Percentiles rank a stretch among this genome's conserved stretches.
Conservation (phyloP, 2,888 invertebrate species). For the Agrochola macilenta region DNA sequence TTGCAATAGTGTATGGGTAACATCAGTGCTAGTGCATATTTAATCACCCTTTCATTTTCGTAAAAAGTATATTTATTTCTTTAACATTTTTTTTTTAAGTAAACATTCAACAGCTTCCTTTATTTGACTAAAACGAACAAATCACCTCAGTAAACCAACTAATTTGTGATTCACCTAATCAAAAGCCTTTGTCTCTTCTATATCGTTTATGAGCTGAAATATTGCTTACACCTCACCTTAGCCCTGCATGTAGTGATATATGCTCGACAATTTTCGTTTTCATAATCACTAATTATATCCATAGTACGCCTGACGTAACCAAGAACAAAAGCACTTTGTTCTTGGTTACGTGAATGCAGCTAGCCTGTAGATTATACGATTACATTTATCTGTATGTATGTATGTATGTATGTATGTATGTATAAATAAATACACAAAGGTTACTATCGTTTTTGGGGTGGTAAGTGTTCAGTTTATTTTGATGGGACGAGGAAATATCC, state of each 20-base stretch:
- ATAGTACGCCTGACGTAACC: no score
- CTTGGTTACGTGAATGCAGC: neutral
- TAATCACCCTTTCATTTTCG: neutral
- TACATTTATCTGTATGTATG: neutral
- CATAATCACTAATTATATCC: neutral
- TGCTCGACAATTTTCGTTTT: no score
- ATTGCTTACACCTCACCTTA: neutral
- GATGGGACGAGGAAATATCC: neutral
- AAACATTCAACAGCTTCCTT: neutral
- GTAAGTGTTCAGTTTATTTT: neutral
- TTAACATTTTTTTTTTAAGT: neutral
- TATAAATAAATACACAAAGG: neutral
- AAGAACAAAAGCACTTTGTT: no score
- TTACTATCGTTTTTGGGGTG: neutral
- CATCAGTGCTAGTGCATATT: neutral
- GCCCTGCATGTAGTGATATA: no score
- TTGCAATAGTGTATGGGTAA: neutral
- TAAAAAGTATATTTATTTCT: neutral
- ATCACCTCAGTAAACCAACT: neutral
- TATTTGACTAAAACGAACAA: neutral
- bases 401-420: no score
- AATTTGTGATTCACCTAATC: no score
- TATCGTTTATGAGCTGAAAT: no score
- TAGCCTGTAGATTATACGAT: neutral
- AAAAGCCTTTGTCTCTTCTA: no score